These are phyloP conservation scores for Hippopotamus amphibius DNA, from an alignment of 2,113 vertebrate genomes.

Conservation along the genomic window DNA sequence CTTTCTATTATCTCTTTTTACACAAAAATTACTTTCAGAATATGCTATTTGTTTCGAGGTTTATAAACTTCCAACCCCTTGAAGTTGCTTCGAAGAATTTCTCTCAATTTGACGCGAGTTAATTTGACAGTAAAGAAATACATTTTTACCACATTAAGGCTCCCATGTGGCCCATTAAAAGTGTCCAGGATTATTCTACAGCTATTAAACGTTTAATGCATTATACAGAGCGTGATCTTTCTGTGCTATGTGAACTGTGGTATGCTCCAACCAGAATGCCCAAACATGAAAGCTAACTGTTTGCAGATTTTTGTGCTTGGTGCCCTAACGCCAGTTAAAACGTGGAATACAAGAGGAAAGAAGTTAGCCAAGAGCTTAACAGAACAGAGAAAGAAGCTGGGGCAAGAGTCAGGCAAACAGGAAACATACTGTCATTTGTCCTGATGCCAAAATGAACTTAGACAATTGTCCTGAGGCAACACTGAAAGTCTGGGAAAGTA, in stretches of 20 bases:
- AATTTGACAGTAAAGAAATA: slow-evolving; percentile 76
- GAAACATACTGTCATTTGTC: slow-evolving; percentile 81
- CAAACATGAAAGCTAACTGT: slow-evolving; percentile 79
- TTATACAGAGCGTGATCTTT: slow-evolving; percentile 73
- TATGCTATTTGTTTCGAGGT: slow-evolving; percentile 53
- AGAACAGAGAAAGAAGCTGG: slow-evolving; percentile 68
- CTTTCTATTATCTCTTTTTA: slow-evolving; percentile 57
- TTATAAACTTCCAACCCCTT: slow-evolving; percentile 65
- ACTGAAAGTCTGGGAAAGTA: slow-evolving; percentile 65
- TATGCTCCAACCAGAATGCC: slow-evolving; percentile 59
- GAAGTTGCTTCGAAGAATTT: slow-evolving; percentile 70
- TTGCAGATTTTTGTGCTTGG: slow-evolving; percentile 78
- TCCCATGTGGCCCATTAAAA: slow-evolving; percentile 79
- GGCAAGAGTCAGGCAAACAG: slow-evolving; percentile 79
- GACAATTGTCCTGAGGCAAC: slow-evolving; percentile 64
- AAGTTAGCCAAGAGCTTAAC: slow-evolving; percentile 75
- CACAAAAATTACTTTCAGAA: slow-evolving; percentile 46
- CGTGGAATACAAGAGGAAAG: slow-evolving; percentile 71
- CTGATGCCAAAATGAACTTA: slow-evolving; percentile 79
- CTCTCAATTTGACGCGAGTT: slow-evolving; percentile 73
- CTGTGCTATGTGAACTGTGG: slow-evolving; percentile 63
- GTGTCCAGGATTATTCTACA: slow-evolving; percentile 73
- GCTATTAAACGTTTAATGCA: slow-evolving; percentile 81
- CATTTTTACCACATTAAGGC: slow-evolving; percentile 77
- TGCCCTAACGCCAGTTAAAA: slow-evolving; percentile 77